Conservation (phyloP, 2,888 invertebrate genomes). For the Pseudeuparius sepicola region DNA sequence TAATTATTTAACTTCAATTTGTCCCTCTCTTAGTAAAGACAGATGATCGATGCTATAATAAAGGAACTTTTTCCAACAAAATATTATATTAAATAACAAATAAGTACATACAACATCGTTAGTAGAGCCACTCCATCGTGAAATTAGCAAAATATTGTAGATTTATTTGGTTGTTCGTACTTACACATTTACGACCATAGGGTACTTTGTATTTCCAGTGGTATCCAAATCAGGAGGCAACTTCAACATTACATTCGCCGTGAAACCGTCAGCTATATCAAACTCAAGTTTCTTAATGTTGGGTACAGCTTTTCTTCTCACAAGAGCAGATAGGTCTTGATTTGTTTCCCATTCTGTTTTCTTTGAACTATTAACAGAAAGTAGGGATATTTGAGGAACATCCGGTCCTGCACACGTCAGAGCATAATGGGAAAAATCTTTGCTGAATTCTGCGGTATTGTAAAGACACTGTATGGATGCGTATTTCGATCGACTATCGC, state of each 20-base stretch:
- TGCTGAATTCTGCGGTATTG: constrained; percentile 60
- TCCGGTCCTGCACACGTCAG: constrained; percentile 78
- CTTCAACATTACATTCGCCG: constrained; percentile 64
- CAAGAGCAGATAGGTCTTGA: constrained; percentile 41
- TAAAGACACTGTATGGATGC: constrained; percentile 49
- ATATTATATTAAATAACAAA: no score
- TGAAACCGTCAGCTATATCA: constrained; percentile 53
- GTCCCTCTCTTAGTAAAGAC: no score
- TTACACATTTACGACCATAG: constrained; percentile 77
- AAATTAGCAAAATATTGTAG: no score
- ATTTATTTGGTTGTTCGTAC: no score
- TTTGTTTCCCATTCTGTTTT: constrained; percentile 59
- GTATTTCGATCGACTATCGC: constrained; percentile 48
- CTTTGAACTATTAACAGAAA: constrained; percentile 40
- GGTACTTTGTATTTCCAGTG: constrained; percentile 61
- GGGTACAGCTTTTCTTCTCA: constrained; percentile 47
- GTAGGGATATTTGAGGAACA: constrained; percentile 63
- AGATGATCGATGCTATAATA: no score
- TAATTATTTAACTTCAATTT: no score
- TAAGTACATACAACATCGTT: no score
- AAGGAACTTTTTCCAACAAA: no score
- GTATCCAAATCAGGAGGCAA: constrained; percentile 60
- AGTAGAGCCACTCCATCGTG: no score
- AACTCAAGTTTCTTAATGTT: constrained; percentile 50
- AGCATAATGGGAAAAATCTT: constrained; percentile 54